Evolutionary conservation across 1,140 invertebrate species (phyloP), one percentile per base, ranked within the genome.

Genomic region (Trissolcus basalis): DNA sequence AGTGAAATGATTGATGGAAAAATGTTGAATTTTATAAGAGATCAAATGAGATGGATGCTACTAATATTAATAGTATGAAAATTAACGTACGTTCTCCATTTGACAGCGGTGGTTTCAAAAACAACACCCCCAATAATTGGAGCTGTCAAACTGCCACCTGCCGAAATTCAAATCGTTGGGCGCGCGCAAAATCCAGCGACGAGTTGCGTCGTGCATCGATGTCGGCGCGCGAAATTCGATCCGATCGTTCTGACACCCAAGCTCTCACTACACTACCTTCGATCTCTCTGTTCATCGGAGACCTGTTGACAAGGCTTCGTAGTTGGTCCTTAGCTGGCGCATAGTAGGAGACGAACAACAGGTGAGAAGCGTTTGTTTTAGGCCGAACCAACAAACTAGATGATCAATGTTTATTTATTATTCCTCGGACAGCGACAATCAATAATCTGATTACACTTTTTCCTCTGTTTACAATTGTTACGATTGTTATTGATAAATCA

Each of bases 201-300:
- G 74, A 67, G 56, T 71, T 61, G 55, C 39, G 56, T 67, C 58
- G 55, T 77, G 55, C 74, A 77, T 71, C 45, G 60, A 68, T 63
- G 27, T 39, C 56, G 44, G 61, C 67, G 74, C 73, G 73, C 74
- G 74, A 77, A 77, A 71, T 77, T 77, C 74, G 74, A 77, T 63
- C 74, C 74, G 74, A 71, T 63, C 67, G 74, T 77, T 56, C 74
- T 67, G 74, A 67, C 60, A 64, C 7, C 70, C 74, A 67, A 70
- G 61, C 74, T 77, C 74, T 77, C 56, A 77, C 74, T 77, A 71
- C 60, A 39, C 67, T 68, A 65, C 55, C 45, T 60, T 51, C 74
- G 67, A 76, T 70, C 65, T 76, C 58, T 55, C 67, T 68, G 74
- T 77, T 71, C 55, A 70, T 71, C 74, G 74, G 55, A 44, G 56